phyloP scores from a whole-genome alignment of 1,140 invertebrate species.

The Cylas formicarius region DNA sequence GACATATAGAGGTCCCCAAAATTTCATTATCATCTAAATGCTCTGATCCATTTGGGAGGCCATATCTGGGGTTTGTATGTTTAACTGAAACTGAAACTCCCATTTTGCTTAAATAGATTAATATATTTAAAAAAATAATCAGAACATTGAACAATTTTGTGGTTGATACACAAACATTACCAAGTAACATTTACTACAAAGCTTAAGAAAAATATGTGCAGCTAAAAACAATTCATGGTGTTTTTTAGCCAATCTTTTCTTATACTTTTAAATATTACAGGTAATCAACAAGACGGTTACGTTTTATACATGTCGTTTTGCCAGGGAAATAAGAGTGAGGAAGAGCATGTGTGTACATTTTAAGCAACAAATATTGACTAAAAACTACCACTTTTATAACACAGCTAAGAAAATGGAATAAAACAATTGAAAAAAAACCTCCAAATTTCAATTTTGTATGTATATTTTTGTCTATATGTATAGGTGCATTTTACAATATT shows the following conservation, averaged over 20 bases:
- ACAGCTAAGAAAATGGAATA: constrained; percentile 35
- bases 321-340: no score
- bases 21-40: no score
- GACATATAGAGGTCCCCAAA: no score
- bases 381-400: constrained; percentile 39
- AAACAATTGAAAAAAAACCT: no score
- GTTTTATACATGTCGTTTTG: constrained; percentile 9
- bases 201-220: constrained; percentile 5
- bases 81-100: constrained; percentile 5
- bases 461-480: no score
- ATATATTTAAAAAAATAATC: constrained; percentile 18
- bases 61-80: no score
- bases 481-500: no score
- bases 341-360: constrained; percentile 47
- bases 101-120: constrained; percentile 12
- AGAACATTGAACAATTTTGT: constrained; percentile 17
- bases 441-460: no score
- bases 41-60: no score
- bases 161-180: constrained; percentile 11
- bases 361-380: constrained; percentile 39
- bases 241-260: no score
- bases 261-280: constrained; percentile 2
- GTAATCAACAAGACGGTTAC: neutral
- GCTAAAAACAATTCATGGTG: constrained; percentile 9
- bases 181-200: constrained; percentile 14